Percentiles rank a stretch among this genome's conserved stretches.
Conservation (phyloP, 2,797 vertebrate genomes). For the Sus cebifrons region DNA sequence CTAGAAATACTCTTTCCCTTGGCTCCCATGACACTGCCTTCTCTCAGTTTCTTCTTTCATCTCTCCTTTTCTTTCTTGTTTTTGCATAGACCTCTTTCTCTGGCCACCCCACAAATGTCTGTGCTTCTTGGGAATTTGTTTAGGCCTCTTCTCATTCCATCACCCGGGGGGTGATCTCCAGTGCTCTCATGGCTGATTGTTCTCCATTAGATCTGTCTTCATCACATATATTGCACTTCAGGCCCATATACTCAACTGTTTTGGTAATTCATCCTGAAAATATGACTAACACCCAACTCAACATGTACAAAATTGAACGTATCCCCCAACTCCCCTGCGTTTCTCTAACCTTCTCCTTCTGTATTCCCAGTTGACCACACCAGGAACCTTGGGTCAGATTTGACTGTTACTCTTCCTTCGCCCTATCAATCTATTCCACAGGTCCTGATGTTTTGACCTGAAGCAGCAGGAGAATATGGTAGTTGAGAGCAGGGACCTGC, state of each 20-base stretch:
- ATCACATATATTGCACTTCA: background rate
- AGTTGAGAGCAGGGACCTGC: background rate
- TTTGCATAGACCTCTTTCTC: background rate
- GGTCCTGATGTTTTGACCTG: background rate
- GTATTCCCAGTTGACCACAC: background rate
- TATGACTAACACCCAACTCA: background rate
- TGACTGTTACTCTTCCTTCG: background rate
- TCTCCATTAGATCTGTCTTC: background rate
- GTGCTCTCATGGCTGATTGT: background rate
- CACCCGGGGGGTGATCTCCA: background rate
- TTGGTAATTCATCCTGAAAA: background rate
- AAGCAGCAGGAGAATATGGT: background rate
- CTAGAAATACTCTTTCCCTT: background rate
- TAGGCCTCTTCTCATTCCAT: background rate
- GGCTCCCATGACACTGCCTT: background rate
- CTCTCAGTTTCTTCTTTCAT: background rate
- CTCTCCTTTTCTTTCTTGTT: background rate
- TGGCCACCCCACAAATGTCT: background rate
- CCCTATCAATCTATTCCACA: background rate
- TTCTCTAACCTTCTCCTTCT: background rate
- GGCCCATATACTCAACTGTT: background rate
- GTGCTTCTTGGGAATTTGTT: background rate
- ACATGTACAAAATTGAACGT: conserved; percentile 23
- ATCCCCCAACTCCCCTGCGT: background rate
- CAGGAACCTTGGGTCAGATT: background rate